Evolutionary conservation across 2,113 vertebrate genomes (phyloP).

Genomic region (Chaetodon trifascialis): DNA sequence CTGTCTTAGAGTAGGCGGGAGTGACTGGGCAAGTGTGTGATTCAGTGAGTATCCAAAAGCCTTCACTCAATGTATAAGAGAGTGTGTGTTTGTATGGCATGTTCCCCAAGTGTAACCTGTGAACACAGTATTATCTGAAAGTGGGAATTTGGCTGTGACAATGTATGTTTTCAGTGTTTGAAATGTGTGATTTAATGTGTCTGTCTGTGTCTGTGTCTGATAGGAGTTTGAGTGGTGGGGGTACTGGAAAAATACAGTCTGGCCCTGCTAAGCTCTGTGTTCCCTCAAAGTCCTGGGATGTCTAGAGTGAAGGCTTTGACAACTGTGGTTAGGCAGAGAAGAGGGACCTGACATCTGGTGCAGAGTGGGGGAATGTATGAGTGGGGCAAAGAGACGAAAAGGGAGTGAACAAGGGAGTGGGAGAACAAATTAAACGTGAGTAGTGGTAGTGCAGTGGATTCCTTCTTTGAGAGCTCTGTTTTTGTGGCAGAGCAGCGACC

Average conservation of each 20-base stretch:
- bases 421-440: constrained; percentile 23
- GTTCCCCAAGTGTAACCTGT: constrained; percentile 14
- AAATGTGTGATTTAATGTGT: constrained; percentile 56
- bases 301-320: constrained; percentile 42
- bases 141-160: constrained; percentile 37
- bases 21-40: constrained; percentile 1
- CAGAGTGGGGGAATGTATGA: constrained; percentile 27
- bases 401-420: constrained; percentile 8
- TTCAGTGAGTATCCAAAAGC: constrained; percentile 30
- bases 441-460: constrained; percentile 31
- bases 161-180: constrained; percentile 44
- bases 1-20: constrained; percentile 52
- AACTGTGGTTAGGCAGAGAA: constrained; percentile 37
- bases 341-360: constrained; percentile 49
- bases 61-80: constrained; percentile 25
- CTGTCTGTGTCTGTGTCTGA: constrained; percentile 52
- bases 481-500: neutral
- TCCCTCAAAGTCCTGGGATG: constrained; percentile 59
- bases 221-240: constrained; percentile 44
- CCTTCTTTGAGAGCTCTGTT: constrained; percentile 8
- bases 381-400: constrained; percentile 21
- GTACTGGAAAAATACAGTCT: constrained; percentile 65
- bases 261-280: constrained; percentile 50
- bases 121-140: constrained; percentile 52
- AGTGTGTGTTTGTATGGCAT: constrained; percentile 26